Base-by-base conservation (phyloP, 2,888 invertebrate genomes). In the Zygogramma bicolorata region DNA sequence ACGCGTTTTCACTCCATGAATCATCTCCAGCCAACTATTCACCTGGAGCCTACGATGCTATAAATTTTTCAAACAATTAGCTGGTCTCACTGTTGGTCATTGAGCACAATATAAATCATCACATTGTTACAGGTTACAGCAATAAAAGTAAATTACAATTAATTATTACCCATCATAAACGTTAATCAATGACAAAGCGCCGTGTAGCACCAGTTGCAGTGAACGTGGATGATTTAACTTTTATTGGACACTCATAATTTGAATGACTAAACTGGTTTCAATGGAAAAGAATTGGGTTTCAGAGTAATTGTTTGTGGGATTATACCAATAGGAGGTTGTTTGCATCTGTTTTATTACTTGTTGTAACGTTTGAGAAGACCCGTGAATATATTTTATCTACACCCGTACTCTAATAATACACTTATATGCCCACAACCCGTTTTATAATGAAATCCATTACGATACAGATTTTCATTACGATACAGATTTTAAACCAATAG, bases 141-240 rank as follows among this genome's bases (percentile, higher is more conserved):
- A 65, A 53, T 70, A 61, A 57, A 62, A 38, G 65, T 65, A 62
- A 66, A 74, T 73, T 66, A 74, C 65, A 71, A 74, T 71, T 74
- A 71, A 71, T 71, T 71, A 63, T 65, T 66, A 58, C 60, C 42
- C 42, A 76, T 67, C 61, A 62, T 66, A 73, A 65, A 68, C 71
- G 66, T 73, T 68, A 75, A 75, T 75, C 72, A 68, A 29, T 59
- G 40, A 34, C 42, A 22, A 27, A 15, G 18, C 18, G 46, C 31
- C 20, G 49, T 65, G 65, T 53, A 53, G 20, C 65, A 53, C 49
- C 65, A 34, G 29, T 65, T 31, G 53, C 53, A 27, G 34, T 49
- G 40, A 38, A 40, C 34, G 15, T 18, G 13, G 60, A 18, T 60
- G 46, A 18, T 18, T 15, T 13, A 25, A 53, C 53, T 53, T 53